Percentiles rank a stretch among this genome's conserved stretches.
These are phyloP conservation scores for Eleutherodactylus coqui DNA, from an alignment of 2,797 vertebrate genomes.

Conservation along the genomic window DNA sequence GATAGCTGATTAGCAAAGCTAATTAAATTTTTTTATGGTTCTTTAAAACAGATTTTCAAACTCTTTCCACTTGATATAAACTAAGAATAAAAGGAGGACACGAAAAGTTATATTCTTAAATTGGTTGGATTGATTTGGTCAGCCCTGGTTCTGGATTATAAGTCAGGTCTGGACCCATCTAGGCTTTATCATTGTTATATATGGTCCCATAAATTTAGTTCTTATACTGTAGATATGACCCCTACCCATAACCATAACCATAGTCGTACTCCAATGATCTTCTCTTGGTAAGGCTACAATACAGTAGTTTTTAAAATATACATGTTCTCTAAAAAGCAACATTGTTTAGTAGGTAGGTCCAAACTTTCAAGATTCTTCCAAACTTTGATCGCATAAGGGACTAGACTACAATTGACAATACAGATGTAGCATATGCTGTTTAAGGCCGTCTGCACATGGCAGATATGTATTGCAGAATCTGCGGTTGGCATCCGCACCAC, in stretches of 20 bases:
- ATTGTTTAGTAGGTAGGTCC: neutral
- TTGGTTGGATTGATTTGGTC: neutral
- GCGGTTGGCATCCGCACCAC: too few relatives aligned
- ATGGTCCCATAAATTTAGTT: neutral
- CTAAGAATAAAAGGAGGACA: neutral
- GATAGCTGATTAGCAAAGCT: neutral
- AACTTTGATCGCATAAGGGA: too few relatives aligned
- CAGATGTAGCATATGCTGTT: too few relatives aligned
- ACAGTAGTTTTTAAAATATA: too few relatives aligned
- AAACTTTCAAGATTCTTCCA: neutral
- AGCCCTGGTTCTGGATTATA: too few relatives aligned
- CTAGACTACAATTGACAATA: too few relatives aligned
- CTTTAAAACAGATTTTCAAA: too few relatives aligned
- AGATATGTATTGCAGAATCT: too few relatives aligned
- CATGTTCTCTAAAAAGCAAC: too few relatives aligned
- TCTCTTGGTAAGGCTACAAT: too few relatives aligned
- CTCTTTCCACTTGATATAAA: neutral
- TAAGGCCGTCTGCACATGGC: too few relatives aligned
- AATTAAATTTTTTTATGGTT: neutral
- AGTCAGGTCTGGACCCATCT: neutral
- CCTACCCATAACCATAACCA: neutral
- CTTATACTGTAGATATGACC: neutral
- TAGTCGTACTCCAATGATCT: neutral
- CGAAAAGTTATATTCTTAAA: neutral
- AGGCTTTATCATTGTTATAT: neutral